Evolutionary conservation across 2,113 vertebrate species (phyloP), one percentile per base, ranked within the genome.

Genomic region (Nibea coibor): DNA sequence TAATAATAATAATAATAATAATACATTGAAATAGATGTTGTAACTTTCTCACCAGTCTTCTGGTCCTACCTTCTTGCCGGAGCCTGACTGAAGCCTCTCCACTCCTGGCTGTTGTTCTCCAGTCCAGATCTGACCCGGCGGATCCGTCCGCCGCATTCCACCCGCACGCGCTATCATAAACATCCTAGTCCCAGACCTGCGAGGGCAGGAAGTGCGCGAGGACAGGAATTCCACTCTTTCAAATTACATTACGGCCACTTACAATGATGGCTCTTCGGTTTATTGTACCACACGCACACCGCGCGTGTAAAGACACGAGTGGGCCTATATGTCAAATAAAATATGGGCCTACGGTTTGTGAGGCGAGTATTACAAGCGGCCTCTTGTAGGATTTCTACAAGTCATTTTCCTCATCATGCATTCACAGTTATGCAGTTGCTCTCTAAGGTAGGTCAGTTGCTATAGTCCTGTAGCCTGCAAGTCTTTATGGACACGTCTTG

Each of bases 101-200:
- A 48, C 57, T 4, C 71, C 71, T 57, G 68, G 51, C 67, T 75
- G 64, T 61, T 69, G 79, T 78, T 70, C 87, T 70, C 72, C 63
- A 86, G 91, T 91, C 82, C 76, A 81, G 84, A 69, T 70, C 78
- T 93, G 92, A 95, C 92, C 94, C 85, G 76, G 47, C 59, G 89
- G 88, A 92, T 93, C 89, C 87, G 90, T 93, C 90, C 84, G 81
- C 83, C 70, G 81, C 94, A 95, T 95, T 94, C 95, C 94, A 91
- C 82, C 86, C 84, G 82, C 81, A 80, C 89, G 88, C 89, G 78
- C 82, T 91, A 88, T 90, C 87, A 90, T 94, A 95, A 95, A 95
- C 95, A 95, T 94, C 94, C 93, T 92, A 74, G 87, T 87, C 53
- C 87, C 79, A 72, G 89, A 92, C 86, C 81, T 59, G 80, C 65